These are phyloP conservation scores for Leptinotarsa defecta DNA, from an alignment of 1,140 invertebrate genomes.

Conservation along the genomic window DNA sequence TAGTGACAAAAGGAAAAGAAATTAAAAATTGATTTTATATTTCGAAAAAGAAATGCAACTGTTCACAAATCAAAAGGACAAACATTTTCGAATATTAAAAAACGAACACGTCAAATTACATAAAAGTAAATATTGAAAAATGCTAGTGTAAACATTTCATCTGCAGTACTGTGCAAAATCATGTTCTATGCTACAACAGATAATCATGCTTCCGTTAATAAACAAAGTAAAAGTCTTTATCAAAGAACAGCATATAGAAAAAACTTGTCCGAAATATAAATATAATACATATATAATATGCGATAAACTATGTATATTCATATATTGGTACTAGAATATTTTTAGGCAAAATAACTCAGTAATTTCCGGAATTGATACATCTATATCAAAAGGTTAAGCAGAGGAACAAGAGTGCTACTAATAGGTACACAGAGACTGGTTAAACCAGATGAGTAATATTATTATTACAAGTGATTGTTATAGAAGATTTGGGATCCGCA, in stretches of 20 bases:
- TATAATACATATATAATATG: constrained; percentile 44
- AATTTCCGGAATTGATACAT: constrained; percentile 32
- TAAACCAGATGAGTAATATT: constrained; percentile 30
- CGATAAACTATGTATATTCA: constrained; percentile 44
- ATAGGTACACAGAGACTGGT: constrained; percentile 37
- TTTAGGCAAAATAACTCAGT: constrained; percentile 36
- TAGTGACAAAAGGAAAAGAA: background rate
- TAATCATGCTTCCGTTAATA: constrained; percentile 5
- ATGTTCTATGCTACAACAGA: background rate
- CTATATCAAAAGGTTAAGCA: constrained; percentile 47
- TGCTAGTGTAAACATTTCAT: background rate
- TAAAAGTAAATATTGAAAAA: constrained; percentile 4
- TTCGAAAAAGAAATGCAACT: constrained; percentile 8
- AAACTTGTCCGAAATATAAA: constrained; percentile 37
- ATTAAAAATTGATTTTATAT: background rate
- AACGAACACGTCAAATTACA: background rate
- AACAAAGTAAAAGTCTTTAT: background rate
- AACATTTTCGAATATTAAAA: constrained; percentile 3
- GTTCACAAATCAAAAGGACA: background rate
- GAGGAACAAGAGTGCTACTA: constrained; percentile 54
- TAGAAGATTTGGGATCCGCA: constrained; percentile 30
- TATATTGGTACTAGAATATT: no score
- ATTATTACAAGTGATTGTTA: constrained; percentile 48
- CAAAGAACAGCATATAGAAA: background rate
- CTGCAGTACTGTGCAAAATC: background rate